Evolutionary conservation across 2,797 vertebrate species (phyloP), one percentile per base, ranked within the genome.

Genomic region (Rhinichthys osculus): DNA sequence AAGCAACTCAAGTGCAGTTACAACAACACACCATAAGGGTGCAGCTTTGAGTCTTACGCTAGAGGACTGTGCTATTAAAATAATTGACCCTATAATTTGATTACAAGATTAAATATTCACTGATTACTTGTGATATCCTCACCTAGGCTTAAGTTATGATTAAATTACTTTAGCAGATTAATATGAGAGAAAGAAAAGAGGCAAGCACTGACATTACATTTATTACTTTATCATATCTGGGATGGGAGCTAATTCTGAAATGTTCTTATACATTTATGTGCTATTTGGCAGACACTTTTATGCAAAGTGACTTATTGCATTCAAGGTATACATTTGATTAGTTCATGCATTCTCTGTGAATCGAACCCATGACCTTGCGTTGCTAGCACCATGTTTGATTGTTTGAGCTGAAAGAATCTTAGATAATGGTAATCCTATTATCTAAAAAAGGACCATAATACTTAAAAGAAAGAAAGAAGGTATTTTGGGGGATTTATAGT

Each of bases 71-170:
- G 27, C 27, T 52, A 50, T 85, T 71, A 71, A 64, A 30, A 57
- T 83, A 70, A 85, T 71, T 33, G 42, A 44, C n/a, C 35, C 64
- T 64, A 70, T 78, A 84, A 84, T 86, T 70, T 79, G 69, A 78
- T 78, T 66, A 80, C 42, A n/a, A 14, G 74, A 83, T 79, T 23
- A 82, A 72, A 73, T 73, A 87, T 87, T 84, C 69, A 54, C 67
- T 62, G 84, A 85, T 78, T 78, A 54, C 57, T 7, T 38, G 44
- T 62, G 52, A 85, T 47, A 72, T 82, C 19, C 52, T 80, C 30
- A 59, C n/a, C 35, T 69, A 78, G 72, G 59, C 69, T 73, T 54
- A 47, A 76, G 2, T 70, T 71, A 78, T 66, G 38, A 77, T 87
- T 70, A 27, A 78, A 78, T 78, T 62, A 71, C 23, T 35, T 44